A percentile compares a stretch with the other conserved stretches of the same genome.
phyloP scores from a whole-genome alignment of 2,113 vertebrate species.

The Dromas ardeola region DNA sequence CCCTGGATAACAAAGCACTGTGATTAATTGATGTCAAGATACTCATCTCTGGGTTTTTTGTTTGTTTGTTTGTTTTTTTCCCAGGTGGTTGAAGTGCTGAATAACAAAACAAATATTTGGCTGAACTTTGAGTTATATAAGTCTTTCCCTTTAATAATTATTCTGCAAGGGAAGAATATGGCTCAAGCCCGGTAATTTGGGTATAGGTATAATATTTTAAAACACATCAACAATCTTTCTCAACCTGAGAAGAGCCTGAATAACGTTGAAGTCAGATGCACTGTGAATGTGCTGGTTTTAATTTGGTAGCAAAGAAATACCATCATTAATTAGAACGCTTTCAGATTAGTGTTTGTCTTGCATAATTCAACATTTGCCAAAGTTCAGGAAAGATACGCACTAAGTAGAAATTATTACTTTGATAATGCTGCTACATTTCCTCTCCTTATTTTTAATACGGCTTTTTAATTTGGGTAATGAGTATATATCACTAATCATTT shows the following conservation, averaged over 20 bases:
- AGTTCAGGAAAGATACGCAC: conserved; percentile 55
- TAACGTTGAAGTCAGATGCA: conserved; percentile 13
- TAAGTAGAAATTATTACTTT: conserved; percentile 68
- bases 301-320: conserved; percentile 54
- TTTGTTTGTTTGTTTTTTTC: neutral
- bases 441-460: conserved; percentile 63
- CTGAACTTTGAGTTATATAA: conserved; percentile 17
- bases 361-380: conserved; percentile 67
- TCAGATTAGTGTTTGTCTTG: conserved; percentile 60
- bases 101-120: neutral
- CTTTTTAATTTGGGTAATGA: conserved; percentile 71
- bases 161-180: neutral
- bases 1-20: conserved; percentile 12
- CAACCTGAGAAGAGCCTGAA: neutral
- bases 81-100: conserved; percentile 11
- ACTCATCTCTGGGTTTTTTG: neutral
- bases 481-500: conserved; percentile 68
- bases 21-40: conserved; percentile 64
- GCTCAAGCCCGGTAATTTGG: neutral
- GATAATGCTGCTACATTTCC: conserved; percentile 61
- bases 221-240: neutral
- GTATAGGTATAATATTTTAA: neutral
- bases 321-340: conserved; percentile 59
- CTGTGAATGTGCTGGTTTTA: conserved; percentile 7
- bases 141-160: neutral